Base-by-base conservation (phyloP, 2,797 vertebrate species). In the Picus viridis region DNA sequence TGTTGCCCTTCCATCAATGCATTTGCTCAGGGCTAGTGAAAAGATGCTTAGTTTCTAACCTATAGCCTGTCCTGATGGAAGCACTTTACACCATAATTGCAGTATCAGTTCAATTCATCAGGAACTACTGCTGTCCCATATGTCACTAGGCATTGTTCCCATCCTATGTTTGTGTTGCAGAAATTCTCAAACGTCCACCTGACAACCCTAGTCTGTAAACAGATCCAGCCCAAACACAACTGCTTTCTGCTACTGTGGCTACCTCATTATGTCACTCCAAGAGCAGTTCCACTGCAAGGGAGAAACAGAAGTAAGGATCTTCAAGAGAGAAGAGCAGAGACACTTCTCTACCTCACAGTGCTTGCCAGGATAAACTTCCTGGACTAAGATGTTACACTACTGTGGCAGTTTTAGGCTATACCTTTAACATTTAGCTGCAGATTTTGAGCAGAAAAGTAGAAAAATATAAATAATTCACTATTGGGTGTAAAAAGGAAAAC, bases 1-100 rank as follows among this genome's bases (percentile, higher is more conserved):
- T 70, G 15, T 36, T 61, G 39, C 20, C 17, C 23, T 84, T 67
- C 13, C 8, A 22, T 57, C 0, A 0, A 3, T 54, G 30, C 12
- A 17, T 68, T 77, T 2, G 0, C 41, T 74, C 10, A 43, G 34
- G 16, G 4, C 6, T 27, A 4, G 3, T 12, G 67, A 32, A 59
- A 62, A 51, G 63, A 22, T 36, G 13, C 6, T 54, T 10, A 6
- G 9, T 23, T 36, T 41, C 32, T 57, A 34, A 62, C 4, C 26
- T 5, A 4, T 19, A 26, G 20, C 43, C 47, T 57, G 30, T 17
- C 34, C 34, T 34, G 4, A 5, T 8, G 27, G 62, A 45, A n/a
- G 11, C 12, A 4, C 30, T 64, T 79, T 58, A 24, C 16, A 13
- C 32, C 3, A 0, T 53, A 43, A 4, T 49, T 23, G 27, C 22